Evolutionary conservation across 2,113 vertebrate species (phyloP), one percentile per base, ranked within the genome.

Genomic region (Platichthys stellatus): DNA sequence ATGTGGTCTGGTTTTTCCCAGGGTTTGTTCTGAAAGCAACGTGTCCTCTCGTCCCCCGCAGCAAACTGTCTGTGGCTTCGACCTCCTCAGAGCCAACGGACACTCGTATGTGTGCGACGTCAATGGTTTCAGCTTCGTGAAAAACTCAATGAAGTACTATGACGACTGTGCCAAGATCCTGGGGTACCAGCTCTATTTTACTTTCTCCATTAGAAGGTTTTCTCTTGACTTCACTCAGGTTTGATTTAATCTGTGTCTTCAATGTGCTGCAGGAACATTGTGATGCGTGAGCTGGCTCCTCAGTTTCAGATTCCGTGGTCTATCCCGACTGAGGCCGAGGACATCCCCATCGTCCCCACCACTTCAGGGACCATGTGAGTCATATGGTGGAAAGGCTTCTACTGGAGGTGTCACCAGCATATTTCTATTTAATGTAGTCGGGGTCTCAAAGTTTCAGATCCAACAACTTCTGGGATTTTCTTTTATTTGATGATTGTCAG

Each of bases 91-190:
- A 68, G 98, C 98, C 53, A 99, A 98, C 0, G 98, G 98, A 31
- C 97, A 99, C 90, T 99, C 97, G 0, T 99, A 97, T 12, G 98
- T 99, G 51, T 99, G 98, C 0, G 98, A 99, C 0, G 98, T 99
- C 86, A 99, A 99, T 0, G 98, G 98, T 60, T 99, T 99, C 94
- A 99, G 98, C 78, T 99, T 99, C 59, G 98, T 99, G 87, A 99
- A 99, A 95, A 99, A 99, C 90, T 99, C 98, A 0, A 99, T 99
- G 98, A 99, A 99, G 90, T 99, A 99, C 78, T 99, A 99, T 0
- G 98, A 99, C 21, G 98, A 99, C 91, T 99, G 98, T 90, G 97
- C 98, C 91, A 99, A 99, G 94, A 99, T 99, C 88, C 94, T 99
- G 0, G 98, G 98, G 98, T 99, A 95, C 60, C 13, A 53, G 10